Conservation (phyloP, 2,888 invertebrate genomes). For the Bellardia pandia region DNA sequence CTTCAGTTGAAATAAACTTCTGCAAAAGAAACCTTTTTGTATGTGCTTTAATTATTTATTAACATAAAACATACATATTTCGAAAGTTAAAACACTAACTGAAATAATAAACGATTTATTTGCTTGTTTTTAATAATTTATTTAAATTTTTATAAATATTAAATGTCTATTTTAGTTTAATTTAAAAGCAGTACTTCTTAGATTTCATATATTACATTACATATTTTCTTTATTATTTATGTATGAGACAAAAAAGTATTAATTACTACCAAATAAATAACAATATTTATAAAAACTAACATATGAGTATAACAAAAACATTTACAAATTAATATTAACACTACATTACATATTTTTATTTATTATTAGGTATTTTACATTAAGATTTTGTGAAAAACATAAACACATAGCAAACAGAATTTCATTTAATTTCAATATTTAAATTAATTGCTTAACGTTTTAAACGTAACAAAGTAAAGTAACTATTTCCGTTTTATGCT, state of each 20-base stretch:
- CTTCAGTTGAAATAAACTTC: no score
- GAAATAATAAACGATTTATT: neutral
- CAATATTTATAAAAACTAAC: slow-evolving; percentile 29
- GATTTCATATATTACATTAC: slow-evolving; percentile 35
- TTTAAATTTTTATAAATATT: slow-evolving; percentile 62
- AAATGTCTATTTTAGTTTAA: slow-evolving; percentile 47
- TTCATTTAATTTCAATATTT: neutral
- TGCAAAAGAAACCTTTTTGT: no score
- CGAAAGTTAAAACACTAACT: no score
- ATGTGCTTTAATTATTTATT: no score
- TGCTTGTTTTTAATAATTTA: slow-evolving; percentile 12
- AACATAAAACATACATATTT: no score
- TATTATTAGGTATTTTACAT: neutral
- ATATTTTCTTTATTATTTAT: neutral
- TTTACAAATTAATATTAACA: slow-evolving; percentile 13
- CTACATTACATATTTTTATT: neutral
- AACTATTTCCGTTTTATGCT: slow-evolving; percentile 29
- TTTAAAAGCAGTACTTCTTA: slow-evolving; percentile 27
- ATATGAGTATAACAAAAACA: slow-evolving; percentile 13
- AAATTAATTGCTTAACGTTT: neutral
- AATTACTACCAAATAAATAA: slow-evolving; percentile 41
- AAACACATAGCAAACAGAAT: neutral
- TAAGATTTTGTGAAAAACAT: neutral
- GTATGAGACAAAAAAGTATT: slow-evolving; percentile 3
- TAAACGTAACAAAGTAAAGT: neutral